Evolutionary conservation across 53 echinoderm and acorn worm species (phyloP), one percentile per base, ranked within the genome.

Genomic region (Glandiceps talaboti): DNA sequence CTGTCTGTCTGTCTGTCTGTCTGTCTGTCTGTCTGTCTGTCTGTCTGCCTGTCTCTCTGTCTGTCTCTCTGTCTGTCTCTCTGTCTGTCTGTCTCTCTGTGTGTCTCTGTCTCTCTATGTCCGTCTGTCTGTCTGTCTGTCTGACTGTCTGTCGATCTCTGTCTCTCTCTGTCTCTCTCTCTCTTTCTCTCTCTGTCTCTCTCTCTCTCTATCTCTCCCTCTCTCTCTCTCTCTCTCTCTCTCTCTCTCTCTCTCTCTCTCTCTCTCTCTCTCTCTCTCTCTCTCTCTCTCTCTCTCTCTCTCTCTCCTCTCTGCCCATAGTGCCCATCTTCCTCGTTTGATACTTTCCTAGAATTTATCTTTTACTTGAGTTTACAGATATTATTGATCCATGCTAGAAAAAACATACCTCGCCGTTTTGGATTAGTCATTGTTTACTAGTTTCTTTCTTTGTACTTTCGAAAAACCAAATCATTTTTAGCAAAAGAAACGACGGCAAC

Each of bases 291-390:
- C 64, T 45, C 64, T 45, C 64, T 45, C 64, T 45, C 64, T 45
- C 64, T 45, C 64, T 45, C 64, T 45, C 64, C 64, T 45, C 64
- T 45, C 64, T 45, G n/a, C n/a, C n/a, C n/a, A n/a, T n/a, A n/a
- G n/a, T n/a, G n/a, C n/a, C n/a, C n/a, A n/a, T n/a, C n/a, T n/a
- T n/a, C n/a, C n/a, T n/a, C n/a, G n/a, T n/a, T n/a, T n/a, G n/a
- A n/a, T n/a, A n/a, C n/a, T n/a, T n/a, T n/a, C n/a, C n/a, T n/a
- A n/a, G n/a, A n/a, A n/a, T n/a, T n/a, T n/a, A n/a, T n/a, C n/a
- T n/a, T n/a, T n/a, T n/a, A n/a, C n/a, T n/a, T n/a, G n/a, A n/a
- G n/a, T n/a, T n/a, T n/a, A n/a, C n/a, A n/a, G n/a, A n/a, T n/a
- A n/a, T n/a, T n/a, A n/a, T n/a, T n/a, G n/a, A n/a, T n/a, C n/a